Evolutionary conservation across 2,113 vertebrate species (phyloP).

Genomic region (Piprites chloris): DNA sequence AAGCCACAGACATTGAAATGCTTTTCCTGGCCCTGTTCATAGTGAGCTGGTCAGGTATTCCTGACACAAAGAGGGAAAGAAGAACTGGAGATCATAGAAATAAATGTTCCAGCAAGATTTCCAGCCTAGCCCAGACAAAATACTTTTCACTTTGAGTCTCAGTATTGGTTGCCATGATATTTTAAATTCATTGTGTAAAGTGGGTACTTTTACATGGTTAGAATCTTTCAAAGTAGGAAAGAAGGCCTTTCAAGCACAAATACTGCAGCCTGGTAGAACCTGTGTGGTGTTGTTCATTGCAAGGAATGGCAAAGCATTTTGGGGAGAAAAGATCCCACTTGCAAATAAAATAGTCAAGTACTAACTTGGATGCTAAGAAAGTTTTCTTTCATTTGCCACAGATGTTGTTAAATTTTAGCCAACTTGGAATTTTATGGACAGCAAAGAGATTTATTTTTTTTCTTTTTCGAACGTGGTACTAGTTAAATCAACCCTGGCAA

Average conservation of each 20-base stretch:
- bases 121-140: not conserved
- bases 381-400: not conserved
- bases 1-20: not conserved
- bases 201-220: not conserved
- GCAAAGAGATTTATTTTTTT: not conserved
- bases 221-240: not conserved
- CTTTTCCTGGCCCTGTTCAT: not conserved
- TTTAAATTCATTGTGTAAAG: not conserved
- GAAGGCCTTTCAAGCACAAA: not conserved
- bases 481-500: not conserved
- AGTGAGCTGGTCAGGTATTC: not conserved
- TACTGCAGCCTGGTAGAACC: not conserved
- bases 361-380: not conserved
- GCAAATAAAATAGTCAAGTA: not conserved
- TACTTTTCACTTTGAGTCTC: not conserved
- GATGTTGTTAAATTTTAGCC: constrained; percentile 41
- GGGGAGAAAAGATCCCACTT: not conserved
- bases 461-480: not conserved
- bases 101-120: not conserved
- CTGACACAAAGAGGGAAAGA: not conserved
- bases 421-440: constrained; percentile 7
- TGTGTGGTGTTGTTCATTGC: not conserved
- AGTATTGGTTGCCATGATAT: not conserved
- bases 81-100: not conserved
- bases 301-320: not conserved